Evolutionary conservation across 2,113 vertebrate genomes (phyloP), one percentile per base, ranked within the genome.

Genomic region (Anguilla rostrata): DNA sequence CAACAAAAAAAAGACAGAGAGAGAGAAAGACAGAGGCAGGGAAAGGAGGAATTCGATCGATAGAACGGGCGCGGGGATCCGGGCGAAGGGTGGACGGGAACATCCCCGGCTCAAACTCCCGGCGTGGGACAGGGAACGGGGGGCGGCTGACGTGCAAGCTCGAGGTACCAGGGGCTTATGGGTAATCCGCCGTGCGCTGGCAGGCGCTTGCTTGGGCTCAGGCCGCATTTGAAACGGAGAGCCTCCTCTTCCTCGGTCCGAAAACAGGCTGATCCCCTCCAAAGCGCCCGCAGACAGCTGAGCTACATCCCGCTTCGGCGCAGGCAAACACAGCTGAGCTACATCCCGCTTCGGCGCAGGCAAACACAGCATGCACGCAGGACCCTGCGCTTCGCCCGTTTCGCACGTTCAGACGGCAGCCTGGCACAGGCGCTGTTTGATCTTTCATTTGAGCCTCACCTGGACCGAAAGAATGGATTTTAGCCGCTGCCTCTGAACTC

Each of bases 121-220:
- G 87, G 89, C 83, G 49, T 66, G 2, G 88, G 83, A 86, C 86
- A 82, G 39, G 87, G 43, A 91, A 34, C 34, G 34, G 34, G 34
- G 34, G 87, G 89, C 89, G 92, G 81, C 81, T 93, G 53, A 89
- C 90, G 89, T 93, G 93, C 90, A 89, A 93, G 89, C 88, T 90
- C 79, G 89, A 92, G 92, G 90, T 94, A 94, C 90, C 90, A 90
- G 84, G 87, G 90, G 87, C 91, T 94, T 94, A 93, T 89, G 88
- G 88, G 89, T 94, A 94, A 94, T 94, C 93, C 92, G 88, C 87
- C 88, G 84, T 89, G 84, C 86, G 88, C 83, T 88, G 89, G 85
- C 89, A 86, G 87, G 83, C 83, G 85, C 78, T 85, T 83, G 66
- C 84, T 85, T 83, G 84, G 90, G 83, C 39, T 91, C 88, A 89